These are phyloP conservation scores for Venturia canescens DNA, from an alignment of 1,140 invertebrate species.

Conservation along the genomic window DNA sequence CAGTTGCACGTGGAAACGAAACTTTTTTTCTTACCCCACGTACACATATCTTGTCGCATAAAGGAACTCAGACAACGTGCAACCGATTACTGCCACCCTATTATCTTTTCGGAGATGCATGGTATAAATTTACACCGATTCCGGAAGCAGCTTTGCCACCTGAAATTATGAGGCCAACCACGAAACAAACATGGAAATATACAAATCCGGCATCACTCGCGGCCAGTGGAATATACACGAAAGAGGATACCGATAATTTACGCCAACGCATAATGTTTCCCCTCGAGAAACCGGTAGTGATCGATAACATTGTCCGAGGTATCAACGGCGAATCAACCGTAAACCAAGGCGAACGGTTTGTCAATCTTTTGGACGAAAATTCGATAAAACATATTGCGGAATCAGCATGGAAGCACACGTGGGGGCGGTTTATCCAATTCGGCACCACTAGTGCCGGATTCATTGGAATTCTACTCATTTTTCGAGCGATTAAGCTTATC, in stretches of 20 bases:
- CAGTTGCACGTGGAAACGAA: conserved; percentile 42
- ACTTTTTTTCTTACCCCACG: conserved; percentile 47
- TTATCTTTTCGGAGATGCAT: conserved; percentile 46
- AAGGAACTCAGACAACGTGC: conserved; percentile 40
- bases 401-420: too few relatives aligned
- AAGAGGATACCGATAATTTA: background rate
- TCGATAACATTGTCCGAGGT: too few relatives aligned
- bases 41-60: conserved; percentile 47
- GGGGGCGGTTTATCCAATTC: too few relatives aligned
- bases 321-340: too few relatives aligned
- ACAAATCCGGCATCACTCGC: conserved; percentile 38
- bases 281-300: conserved; percentile 48
- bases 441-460: too few relatives aligned
- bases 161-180: conserved; percentile 14
- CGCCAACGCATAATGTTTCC: conserved; percentile 51
- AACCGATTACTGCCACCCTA: conserved; percentile 40
- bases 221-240: conserved; percentile 34
- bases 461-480: too few relatives aligned
- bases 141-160: background rate
- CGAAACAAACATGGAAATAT: conserved; percentile 53
- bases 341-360: too few relatives aligned
- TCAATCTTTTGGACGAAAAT: too few relatives aligned
- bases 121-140: conserved; percentile 45
- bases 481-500: too few relatives aligned
- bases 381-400: too few relatives aligned